These are phyloP conservation scores for Eulemur rufifrons DNA, from an alignment of 2,113 vertebrate genomes.

Conservation along the genomic window DNA sequence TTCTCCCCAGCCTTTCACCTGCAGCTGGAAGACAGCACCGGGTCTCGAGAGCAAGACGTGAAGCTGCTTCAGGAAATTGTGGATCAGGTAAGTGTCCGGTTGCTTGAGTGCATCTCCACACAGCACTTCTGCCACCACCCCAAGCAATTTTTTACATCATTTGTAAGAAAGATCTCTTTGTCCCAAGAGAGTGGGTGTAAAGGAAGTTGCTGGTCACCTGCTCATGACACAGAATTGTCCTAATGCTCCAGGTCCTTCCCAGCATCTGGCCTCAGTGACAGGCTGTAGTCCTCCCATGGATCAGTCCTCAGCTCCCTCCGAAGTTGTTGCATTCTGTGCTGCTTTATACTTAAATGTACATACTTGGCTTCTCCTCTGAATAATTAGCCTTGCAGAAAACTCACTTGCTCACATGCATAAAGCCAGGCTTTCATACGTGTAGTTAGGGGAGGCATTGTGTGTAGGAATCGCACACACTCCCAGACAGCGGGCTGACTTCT, in stretches of 20 bases:
- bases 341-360: background rate
- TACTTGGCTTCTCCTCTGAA: background rate
- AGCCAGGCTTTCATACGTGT: background rate
- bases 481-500: background rate
- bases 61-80: conserved; percentile 89
- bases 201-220: no score
- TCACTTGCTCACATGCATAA: background rate
- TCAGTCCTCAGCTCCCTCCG: background rate
- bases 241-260: background rate
- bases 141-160: background rate
- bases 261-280: background rate
- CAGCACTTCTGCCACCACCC: background rate
- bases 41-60: conserved; percentile 90
- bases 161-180: background rate
- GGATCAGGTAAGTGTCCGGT: conserved; percentile 87
- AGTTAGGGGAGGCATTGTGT: no score
- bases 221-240: accelerated
- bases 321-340: background rate
- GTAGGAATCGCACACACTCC: accelerated
- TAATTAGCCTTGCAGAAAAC: background rate
- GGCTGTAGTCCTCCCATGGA: background rate
- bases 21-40: conserved; percentile 89
- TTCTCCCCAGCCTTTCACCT: conserved; percentile 93
- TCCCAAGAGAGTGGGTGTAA: no score
- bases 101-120: background rate